Base-by-base conservation (phyloP, 1,140 invertebrate species). In the Aporrectodea caliginosa region DNA sequence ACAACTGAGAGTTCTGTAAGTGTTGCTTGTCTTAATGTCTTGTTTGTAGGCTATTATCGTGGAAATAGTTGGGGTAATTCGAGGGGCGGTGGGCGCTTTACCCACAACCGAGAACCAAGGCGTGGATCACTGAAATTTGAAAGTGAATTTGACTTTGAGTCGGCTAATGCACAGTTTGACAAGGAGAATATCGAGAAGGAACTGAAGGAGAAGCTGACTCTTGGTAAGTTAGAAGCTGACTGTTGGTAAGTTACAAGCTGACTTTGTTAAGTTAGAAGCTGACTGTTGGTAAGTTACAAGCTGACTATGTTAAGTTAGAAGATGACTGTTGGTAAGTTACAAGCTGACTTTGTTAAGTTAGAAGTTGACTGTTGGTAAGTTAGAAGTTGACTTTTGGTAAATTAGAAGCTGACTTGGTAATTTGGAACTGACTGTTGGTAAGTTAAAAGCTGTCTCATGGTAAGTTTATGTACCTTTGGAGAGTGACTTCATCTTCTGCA, bases 121-220 rank as follows among this genome's bases (percentile, higher is more conserved):
- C 92, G 92, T 29, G 16, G 1, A n/a, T 2, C 33, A 1, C 90
- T 97, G 68, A 97, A 97, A 85, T 98, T 98, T 88, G 95, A 98
- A 79, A 93, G 92, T 76, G 96, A 98, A 83, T 99, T 95, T 88
- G 97, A 99, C 89, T 99, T 99, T 89, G 97, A 99, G 87, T 93
- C 95, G 86, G 95, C 96, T 6, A 98, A 99, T 89, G 95, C 93
- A 35, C 93, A 98, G 87, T 98, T 98, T 89, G 94, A 86, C 76
- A 88, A 88, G 81, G 87, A 88, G 73, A 83, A 87, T 75, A 86
- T 88, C 79, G 87, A 88, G 75, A 83, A 97, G 85, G 95, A 98
- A 88, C 89, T 98, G 22, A 93, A 94, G 87, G 91, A 88, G 77
- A 93, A 97, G 87, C 90, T 98, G 16, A 95, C 95, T 88, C 92